A percentile compares a stretch with the other conserved stretches of the same genome.
phyloP scores from a whole-genome alignment of 64 coral and sea anemone genomes.

The Montipora sp. region DNA sequence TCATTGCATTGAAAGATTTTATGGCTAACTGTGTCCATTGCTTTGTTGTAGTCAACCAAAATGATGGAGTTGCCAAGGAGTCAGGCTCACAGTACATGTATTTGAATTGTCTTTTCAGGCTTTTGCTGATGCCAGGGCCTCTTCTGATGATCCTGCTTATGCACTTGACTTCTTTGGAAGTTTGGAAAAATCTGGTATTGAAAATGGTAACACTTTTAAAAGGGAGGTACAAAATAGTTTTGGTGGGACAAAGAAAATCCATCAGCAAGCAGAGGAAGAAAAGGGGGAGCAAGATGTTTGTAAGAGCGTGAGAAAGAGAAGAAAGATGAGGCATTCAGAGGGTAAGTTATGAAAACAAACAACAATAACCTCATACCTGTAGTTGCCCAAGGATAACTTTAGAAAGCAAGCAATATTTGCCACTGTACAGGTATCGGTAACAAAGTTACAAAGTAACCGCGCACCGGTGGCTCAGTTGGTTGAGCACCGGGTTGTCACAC shows the following conservation, averaged over 20 bases:
- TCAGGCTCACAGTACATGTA: too few species aligned
- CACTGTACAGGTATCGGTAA: too few species aligned
- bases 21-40: too few species aligned
- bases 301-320: constrained; percentile 29
- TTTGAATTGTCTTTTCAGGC: background rate
- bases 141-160: constrained; percentile 43
- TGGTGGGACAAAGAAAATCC: background rate
- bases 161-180: constrained; percentile 87
- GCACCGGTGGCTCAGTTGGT: too few species aligned
- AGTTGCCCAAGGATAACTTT: too few species aligned
- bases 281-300: background rate
- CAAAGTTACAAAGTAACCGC: too few species aligned
- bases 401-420: too few species aligned
- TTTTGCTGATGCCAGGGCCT: background rate
- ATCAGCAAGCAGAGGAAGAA: background rate
- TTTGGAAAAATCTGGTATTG: background rate
- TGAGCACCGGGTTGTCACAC: too few species aligned
- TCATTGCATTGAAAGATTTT: too few species aligned
- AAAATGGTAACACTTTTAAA: background rate
- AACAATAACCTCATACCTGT: background rate
- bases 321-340: constrained; percentile 24
- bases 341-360: background rate
- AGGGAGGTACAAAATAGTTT: background rate
- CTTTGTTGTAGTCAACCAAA: too few species aligned
- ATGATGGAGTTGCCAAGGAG: too few species aligned